phyloP scores from a whole-genome alignment of 2,888 invertebrate genomes.

The Bombyx huttoni region DNA sequence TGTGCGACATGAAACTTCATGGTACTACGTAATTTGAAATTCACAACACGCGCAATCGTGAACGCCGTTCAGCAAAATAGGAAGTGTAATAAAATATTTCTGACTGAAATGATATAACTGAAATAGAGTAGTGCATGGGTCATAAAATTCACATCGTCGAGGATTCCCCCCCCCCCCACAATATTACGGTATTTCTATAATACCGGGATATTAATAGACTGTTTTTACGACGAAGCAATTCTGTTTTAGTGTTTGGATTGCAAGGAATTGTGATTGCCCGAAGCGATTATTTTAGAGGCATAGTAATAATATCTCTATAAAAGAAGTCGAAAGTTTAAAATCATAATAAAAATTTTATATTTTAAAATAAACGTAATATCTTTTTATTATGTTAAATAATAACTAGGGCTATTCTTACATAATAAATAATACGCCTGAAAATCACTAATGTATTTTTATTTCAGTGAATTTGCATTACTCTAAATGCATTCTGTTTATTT shows the following conservation, averaged over 20 bases:
- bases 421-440: too few relatives aligned
- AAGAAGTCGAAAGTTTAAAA: background rate
- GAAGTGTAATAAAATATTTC: conserved; percentile 55
- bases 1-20: conserved; percentile 26
- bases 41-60: conserved; percentile 52
- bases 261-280: background rate
- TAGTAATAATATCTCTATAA: background rate
- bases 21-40: conserved; percentile 42
- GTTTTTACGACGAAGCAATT: conserved; percentile 3
- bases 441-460: too few relatives aligned
- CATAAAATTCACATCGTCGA: conserved; percentile 30
- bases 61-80: conserved; percentile 51
- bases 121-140: conserved; percentile 40
- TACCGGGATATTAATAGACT: conserved; percentile 11
- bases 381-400: too few relatives aligned
- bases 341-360: too few relatives aligned
- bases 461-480: too few relatives aligned
- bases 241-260: background rate
- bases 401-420: too few relatives aligned
- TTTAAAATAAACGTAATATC: too few relatives aligned
- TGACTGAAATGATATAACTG: conserved; percentile 49
- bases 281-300: background rate
- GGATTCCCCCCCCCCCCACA: conserved; percentile 10
- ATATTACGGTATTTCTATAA: conserved; percentile 18
- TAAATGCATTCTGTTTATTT: too few relatives aligned